These are phyloP conservation scores for Pteropus alecto DNA, from an alignment of 2,113 vertebrate species.

Conservation along the genomic window DNA sequence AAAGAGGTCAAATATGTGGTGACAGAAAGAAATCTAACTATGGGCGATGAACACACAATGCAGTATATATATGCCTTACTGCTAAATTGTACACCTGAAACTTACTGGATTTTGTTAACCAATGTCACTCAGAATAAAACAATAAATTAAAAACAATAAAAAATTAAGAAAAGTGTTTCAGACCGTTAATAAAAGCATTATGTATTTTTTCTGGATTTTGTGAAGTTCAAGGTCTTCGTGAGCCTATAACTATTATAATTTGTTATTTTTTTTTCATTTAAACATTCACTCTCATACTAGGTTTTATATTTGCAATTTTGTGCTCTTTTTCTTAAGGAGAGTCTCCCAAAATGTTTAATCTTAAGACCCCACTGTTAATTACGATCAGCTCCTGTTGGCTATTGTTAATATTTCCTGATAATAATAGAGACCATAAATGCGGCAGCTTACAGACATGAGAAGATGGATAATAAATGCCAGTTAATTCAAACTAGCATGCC, in stretches of 20 bases:
- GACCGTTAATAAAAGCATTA: background rate
- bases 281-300: background rate
- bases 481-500: background rate
- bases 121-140: too few species aligned
- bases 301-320: slow-evolving; percentile 9
- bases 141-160: too few species aligned
- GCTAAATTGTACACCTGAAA: too few species aligned
- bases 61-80: too few species aligned
- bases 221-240: background rate
- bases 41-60: too few species aligned
- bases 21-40: too few species aligned
- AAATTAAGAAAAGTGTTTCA: background rate
- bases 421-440: background rate
- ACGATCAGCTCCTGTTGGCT: background rate
- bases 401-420: background rate
- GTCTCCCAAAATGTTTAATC: background rate
- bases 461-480: background rate
- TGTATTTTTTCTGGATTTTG: background rate
- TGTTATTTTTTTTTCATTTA: slow-evolving; percentile 13
- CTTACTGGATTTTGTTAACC: too few species aligned
- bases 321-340: background rate
- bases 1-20: too few species aligned
- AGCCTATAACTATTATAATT: background rate
- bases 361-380: background rate
- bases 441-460: background rate